Base-by-base conservation (phyloP, 2,888 invertebrate species). In the Yponomeuta sedellus region DNA sequence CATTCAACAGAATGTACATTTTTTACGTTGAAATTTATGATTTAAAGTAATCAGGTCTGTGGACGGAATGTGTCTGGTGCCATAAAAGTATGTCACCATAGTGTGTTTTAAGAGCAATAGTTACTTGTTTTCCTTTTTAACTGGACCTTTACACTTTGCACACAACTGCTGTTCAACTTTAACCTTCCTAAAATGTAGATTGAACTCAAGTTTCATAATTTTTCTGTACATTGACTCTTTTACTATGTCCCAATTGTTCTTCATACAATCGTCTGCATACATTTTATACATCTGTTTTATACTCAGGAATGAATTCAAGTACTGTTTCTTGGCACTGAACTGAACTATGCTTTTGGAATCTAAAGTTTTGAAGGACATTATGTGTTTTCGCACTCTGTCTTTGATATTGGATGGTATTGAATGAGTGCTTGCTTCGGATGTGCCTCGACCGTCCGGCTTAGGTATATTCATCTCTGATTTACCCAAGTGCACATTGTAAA, bases 211-310 rank as follows among this genome's bases (percentile, higher is more conserved):
- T 56, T 83, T 86, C 70, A 88, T 83, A 68, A 91, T 91, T 73
- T 87, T 89, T 67, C 90, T 86, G 66, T 88, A 91, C 90, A 91
- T 91, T 0, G 88, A 88, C 68, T 89, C 88, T 72, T 88, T 90
- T 0, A 88, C 88, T 11, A 81, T 73, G 11, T 71, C 71, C 1
- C 75, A 63, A 69, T 78, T 78, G 1, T 86, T 83, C 56, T 79
- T 82, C 63, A 70, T 75, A 67, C 86, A 89, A 1, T 83, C 80
- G 67, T 70, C 78, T 56, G 73, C 77, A 73, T 90, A 90, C 83
- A 85, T 81, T 20, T 74, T 79, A 66, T 81, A 88, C 88, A 91
- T 86, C 61, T 88, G 82, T 76, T 86, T 89, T 40, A 88, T 75
- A 61, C 77, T 88, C 61, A 88, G 75, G 74, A 71, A 79, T 0